Evolutionary conservation across 1,140 invertebrate species (phyloP), one percentile per base, ranked within the genome.

Genomic region (Caenorhabditis inopinata): DNA sequence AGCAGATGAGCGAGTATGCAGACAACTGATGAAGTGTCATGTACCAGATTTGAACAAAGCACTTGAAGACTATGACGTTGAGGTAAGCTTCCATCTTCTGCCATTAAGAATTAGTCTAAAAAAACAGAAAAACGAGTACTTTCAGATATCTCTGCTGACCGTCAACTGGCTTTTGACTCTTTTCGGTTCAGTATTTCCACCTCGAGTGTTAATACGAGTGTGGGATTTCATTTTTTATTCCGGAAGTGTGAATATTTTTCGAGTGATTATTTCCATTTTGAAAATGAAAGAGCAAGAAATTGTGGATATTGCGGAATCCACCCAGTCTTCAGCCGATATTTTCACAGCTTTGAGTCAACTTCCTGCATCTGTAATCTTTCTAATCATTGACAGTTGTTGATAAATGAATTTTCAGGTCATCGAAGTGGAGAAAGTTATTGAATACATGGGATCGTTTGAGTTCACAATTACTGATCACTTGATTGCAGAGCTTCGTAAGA

Each of bases 151-250:
- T 80, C 90, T 99, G 27, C 97, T 99, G 85, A 96, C 94, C 14
- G 90, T 97, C 82, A 94, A 97, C 88, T 99, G 97, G 97, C 97
- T 98, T 89, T 90, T 99, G 35, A 97, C 96, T 1, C 89, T 98
- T n/a, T 98, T 97, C 90, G 94, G 96, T 3, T 97, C 95, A 87
- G 95, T 98, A 79, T 94, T 98, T n/a, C 94, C 97, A 85, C 96
- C 96, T 92, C 96, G 95, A 90, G 94, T 97, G 80, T 91, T 99
- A 47, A 90, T 99, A 3, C 91, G 95, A 79, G 93, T 99, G 82
- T 99, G 97, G 97, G 97, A 99, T 90, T 90, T 97, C 78, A 95
- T 99, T 89, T 97, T 98, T 88, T 91, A 90, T 82, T 90, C 98
- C 89, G 97, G 97, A 47, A 96, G 95, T 12, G 92, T 96, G 81